Evolutionary conservation across 92 coral and sea anemone genomes (phyloP).

Genomic region (Paramuricea clavata): DNA sequence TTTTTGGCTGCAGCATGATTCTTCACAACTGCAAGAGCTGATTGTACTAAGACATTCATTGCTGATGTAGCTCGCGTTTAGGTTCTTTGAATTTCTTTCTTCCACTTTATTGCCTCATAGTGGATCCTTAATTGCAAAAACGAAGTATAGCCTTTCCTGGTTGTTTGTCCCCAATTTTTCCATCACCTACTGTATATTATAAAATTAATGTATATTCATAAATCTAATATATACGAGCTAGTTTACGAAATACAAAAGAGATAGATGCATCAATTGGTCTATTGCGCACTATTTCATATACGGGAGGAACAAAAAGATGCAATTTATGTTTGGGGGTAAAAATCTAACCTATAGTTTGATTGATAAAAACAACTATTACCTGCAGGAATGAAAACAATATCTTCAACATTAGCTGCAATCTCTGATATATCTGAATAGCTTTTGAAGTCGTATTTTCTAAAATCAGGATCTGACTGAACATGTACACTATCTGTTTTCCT

Average conservation of each 20-base stretch:
- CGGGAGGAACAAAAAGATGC: too few species aligned
- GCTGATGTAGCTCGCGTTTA: background rate
- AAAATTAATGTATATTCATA: too few species aligned
- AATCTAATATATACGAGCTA: too few species aligned
- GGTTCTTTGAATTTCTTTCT: background rate
- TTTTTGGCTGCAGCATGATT: background rate
- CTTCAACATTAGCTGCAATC: background rate
- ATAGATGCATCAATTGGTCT: too few species aligned
- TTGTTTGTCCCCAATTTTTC: background rate
- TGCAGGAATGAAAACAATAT: slow-evolving; percentile 1
- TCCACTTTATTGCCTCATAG: background rate
- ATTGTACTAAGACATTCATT: background rate
- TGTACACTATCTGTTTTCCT: background rate
- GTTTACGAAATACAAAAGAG: too few species aligned
- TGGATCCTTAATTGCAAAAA: background rate
- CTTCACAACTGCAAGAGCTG: slow-evolving; percentile 9
- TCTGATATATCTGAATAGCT: slow-evolving; percentile 4
- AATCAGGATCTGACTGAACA: slow-evolving; percentile 3
- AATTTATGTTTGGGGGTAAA: too few species aligned
- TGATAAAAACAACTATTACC: too few species aligned
- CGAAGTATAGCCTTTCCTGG: slow-evolving; percentile 7
- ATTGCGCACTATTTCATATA: too few species aligned
- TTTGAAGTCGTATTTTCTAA: slow-evolving; percentile 8
- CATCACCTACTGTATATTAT: too few species aligned
- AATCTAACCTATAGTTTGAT: too few species aligned